Evolutionary conservation across 2,888 invertebrate species (phyloP).

Genomic region (Polydrusus cervinus): DNA sequence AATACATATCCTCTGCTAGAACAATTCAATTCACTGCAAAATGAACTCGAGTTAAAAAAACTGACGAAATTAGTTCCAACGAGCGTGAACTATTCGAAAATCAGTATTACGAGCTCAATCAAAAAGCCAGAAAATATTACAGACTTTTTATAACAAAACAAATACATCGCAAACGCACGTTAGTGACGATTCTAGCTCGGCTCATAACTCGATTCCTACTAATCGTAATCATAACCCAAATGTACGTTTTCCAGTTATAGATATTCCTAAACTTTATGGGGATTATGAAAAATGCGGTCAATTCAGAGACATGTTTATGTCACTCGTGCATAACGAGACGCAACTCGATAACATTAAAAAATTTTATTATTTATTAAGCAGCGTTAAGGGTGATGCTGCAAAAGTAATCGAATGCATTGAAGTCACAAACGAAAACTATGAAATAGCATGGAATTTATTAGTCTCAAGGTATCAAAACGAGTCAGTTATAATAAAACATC

Average conservation of each 20-base stretch:
- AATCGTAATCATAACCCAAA: too few species aligned
- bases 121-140: background rate
- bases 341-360: conserved; percentile 45
- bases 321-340: conserved; percentile 48
- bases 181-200: too few species aligned
- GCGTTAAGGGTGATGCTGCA: conserved; percentile 51
- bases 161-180: too few species aligned
- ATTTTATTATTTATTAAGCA: conserved; percentile 51
- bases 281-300: conserved; percentile 50
- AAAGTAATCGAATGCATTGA: conserved; percentile 51
- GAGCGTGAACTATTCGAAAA: background rate
- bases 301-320: conserved; percentile 53
- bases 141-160: background rate
- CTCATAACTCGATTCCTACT: too few species aligned
- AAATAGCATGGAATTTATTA: conserved; percentile 50
- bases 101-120: background rate
- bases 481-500: conserved; percentile 45
- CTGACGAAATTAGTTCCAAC: background rate
- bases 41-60: background rate
- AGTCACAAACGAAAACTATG: conserved; percentile 53
- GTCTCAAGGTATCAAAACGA: conserved; percentile 53
- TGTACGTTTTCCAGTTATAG: conserved; percentile 34
- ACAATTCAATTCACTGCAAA: background rate
- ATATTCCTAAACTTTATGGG: conserved; percentile 48
- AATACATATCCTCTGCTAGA: background rate